A percentile compares a stretch with the other conserved stretches of the same genome.
phyloP scores from a whole-genome alignment of 1,140 invertebrate species.

The Eurosta solidaginis region DNA sequence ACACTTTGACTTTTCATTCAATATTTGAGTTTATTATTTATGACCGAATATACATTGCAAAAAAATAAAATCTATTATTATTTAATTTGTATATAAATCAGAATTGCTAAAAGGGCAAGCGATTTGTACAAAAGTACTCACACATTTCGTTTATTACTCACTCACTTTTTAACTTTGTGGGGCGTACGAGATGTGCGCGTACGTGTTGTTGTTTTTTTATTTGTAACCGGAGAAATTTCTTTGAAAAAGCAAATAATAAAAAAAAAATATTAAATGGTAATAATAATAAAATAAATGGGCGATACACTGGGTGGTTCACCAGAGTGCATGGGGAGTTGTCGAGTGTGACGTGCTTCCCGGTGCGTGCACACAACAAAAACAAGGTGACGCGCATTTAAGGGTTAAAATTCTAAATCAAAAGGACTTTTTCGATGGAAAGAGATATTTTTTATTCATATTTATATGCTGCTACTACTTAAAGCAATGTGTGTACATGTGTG shows the following conservation, averaged over 20 bases:
- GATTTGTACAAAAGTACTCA: neutral
- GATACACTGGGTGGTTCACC: neutral
- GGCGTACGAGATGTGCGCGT: neutral
- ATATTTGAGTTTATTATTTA: slow-evolving; percentile 1
- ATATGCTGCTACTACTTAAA: no score
- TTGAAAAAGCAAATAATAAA: neutral
- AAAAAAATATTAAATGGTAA: neutral
- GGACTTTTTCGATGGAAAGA: neutral
- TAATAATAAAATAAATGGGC: neutral
- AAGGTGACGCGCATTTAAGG: slow-evolving; percentile 7
- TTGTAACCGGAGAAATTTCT: slow-evolving; percentile 11
- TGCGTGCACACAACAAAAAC: neutral
- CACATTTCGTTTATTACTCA: neutral
- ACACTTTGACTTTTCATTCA: neutral
- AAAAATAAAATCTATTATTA: neutral
- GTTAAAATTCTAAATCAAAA: neutral
- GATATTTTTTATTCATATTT: neutral
- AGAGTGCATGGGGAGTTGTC: neutral
- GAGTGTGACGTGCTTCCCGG: neutral
- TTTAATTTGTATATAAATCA: slow-evolving; percentile 26
- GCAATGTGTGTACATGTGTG: neutral
- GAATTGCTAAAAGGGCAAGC: neutral
- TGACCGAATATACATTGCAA: neutral
- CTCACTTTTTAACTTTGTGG: neutral
- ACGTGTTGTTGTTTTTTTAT: slow-evolving; percentile 17